Conservation (phyloP, 2,113 vertebrate species). For the Pangasianodon hypophthalmus region DNA sequence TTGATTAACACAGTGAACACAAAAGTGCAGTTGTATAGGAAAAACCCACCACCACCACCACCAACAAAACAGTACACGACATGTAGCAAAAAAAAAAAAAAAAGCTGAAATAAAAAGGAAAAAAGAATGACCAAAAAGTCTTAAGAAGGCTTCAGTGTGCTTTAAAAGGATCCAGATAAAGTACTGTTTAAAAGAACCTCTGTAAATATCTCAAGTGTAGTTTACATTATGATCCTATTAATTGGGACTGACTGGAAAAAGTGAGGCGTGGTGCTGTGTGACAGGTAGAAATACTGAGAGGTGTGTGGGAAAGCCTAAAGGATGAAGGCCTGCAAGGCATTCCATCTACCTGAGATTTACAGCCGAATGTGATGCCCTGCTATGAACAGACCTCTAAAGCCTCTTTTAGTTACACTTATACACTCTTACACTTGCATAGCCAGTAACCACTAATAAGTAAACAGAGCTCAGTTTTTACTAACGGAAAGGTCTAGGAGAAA, state of each 20-base stretch:
- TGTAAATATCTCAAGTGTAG: constrained; percentile 62
- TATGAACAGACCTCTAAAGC: constrained; percentile 63
- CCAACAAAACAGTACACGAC: not conserved
- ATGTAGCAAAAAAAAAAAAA: not conserved
- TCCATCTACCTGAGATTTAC: constrained; percentile 69
- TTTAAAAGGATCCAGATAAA: not conserved
- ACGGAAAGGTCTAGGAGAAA: constrained; percentile 64
- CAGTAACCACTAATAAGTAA: constrained; percentile 67
- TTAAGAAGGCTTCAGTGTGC: not conserved
- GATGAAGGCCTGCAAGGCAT: constrained; percentile 66
- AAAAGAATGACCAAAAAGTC: not conserved
- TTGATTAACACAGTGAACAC: not conserved
- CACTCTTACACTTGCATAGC: constrained; percentile 61
- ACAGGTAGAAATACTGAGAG: constrained; percentile 59
- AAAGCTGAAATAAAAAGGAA: not conserved
- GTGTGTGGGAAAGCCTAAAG: constrained; percentile 63
- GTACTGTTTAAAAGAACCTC: constrained; percentile 44
- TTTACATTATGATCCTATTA: constrained; percentile 65
- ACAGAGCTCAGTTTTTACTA: constrained; percentile 61
- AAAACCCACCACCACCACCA: not conserved
- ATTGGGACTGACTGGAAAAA: constrained; percentile 72
- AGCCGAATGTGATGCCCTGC: constrained; percentile 60
- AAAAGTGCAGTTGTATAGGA: not conserved
- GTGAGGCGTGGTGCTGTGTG: constrained; percentile 60
- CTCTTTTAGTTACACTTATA: constrained; percentile 57